phyloP scores from a whole-genome alignment of 2,797 vertebrate species.

The Amblyopsis hoosieri region DNA sequence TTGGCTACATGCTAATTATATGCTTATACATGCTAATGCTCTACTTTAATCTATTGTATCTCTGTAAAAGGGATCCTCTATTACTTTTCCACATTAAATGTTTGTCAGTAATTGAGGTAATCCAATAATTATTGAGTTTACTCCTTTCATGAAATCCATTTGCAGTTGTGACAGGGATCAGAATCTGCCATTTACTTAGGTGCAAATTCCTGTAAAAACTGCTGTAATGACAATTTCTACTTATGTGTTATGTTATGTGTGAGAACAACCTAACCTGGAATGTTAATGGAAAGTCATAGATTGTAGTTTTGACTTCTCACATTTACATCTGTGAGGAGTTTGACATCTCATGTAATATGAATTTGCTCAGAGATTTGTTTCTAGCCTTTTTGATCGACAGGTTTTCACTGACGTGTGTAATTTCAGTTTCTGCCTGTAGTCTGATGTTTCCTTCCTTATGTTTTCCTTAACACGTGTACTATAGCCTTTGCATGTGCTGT shows the following conservation, averaged over 20 bases:
- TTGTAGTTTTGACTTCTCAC: no score
- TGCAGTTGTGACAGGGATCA: background rate
- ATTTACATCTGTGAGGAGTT: background rate
- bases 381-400: no score
- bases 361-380: background rate
- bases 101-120: no score
- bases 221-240: no score
- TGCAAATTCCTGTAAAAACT: no score
- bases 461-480: slow-evolving; percentile 38
- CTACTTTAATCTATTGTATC: slow-evolving; percentile 15
- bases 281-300: no score
- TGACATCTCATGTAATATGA: slow-evolving; percentile 2
- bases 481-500: slow-evolving; percentile 35
- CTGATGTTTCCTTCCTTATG: slow-evolving; percentile 22
- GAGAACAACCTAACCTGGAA: no score
- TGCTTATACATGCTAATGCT: slow-evolving; percentile 30
- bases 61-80: slow-evolving; percentile 5
- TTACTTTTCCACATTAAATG: no score
- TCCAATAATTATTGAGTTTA: no score
- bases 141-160: background rate
- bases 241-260: no score
- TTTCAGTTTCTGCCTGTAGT: slow-evolving; percentile 10
- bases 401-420: no score
- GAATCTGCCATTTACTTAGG: no score
- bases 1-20: slow-evolving; percentile 19